Conservation (phyloP, 1,140 invertebrate species). For the Drosophila bocqueti region DNA sequence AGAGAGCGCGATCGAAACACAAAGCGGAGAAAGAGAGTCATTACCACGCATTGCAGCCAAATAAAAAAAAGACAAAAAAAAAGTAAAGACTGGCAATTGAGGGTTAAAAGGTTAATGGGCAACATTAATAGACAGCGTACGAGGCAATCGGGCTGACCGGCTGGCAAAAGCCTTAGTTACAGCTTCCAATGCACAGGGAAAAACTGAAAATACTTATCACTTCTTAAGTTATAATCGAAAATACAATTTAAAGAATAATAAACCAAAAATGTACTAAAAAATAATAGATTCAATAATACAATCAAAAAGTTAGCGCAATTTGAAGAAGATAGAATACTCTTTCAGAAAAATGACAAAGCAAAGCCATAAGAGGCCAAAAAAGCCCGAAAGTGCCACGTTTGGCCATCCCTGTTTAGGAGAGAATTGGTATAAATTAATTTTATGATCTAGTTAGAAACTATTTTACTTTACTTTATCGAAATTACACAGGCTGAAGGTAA, state of each 20-base stretch:
- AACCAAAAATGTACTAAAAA: not conserved
- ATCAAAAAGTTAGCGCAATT: not conserved
- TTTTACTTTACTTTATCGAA: not conserved
- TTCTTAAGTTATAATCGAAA: too few relatives aligned
- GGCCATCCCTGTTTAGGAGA: too few relatives aligned
- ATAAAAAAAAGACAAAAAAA: not conserved
- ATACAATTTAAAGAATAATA: not conserved
- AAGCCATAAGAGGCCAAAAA: not conserved
- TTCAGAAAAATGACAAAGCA: not conserved
- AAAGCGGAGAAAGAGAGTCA: slow-evolving; percentile 63
- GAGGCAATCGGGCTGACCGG: slow-evolving; percentile 58
- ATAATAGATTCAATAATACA: too few relatives aligned
- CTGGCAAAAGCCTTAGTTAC: slow-evolving; percentile 26
- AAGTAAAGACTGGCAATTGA: slow-evolving; percentile 51
- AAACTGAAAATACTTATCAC: not conserved
- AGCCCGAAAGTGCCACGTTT: not conserved
- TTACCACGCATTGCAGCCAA: slow-evolving; percentile 66
- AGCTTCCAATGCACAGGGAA: slow-evolving; percentile 13
- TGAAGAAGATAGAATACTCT: too few relatives aligned
- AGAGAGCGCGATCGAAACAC: slow-evolving; percentile 25
- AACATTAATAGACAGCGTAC: slow-evolving; percentile 77
- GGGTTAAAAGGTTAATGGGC: slow-evolving; percentile 78
- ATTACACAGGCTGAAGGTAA: not conserved
- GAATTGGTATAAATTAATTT: not conserved
- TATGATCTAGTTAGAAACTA: not conserved